These are phyloP conservation scores for Muscicapa adusta DNA, from an alignment of 2,113 vertebrate species.

Conservation along the genomic window DNA sequence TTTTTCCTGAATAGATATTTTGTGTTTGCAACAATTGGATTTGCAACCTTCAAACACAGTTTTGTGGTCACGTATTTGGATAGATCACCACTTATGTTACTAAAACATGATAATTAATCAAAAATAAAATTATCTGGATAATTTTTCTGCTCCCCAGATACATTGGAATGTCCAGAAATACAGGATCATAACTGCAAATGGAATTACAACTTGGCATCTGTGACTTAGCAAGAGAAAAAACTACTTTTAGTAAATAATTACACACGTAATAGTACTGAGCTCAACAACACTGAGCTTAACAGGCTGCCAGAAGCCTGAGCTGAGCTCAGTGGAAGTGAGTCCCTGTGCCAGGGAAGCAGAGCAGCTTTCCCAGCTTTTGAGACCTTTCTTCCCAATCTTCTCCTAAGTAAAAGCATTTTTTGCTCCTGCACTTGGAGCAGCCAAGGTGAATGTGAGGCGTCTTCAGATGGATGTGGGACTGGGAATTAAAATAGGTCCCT, in stretches of 20 bases:
- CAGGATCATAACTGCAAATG: not conserved
- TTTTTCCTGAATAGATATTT: not conserved
- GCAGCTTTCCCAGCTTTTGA: not conserved
- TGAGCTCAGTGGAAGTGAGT: not conserved
- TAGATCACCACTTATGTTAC: not conserved
- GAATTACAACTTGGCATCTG: not conserved
- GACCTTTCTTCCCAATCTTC: not conserved
- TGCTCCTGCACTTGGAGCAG: not conserved
- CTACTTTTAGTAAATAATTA: not conserved
- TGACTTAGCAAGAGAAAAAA: not conserved
- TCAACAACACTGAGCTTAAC: not conserved
- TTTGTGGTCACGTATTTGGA: not conserved
- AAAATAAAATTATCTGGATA: not conserved
- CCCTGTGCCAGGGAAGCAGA: constrained; percentile 24
- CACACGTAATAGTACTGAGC: not conserved
- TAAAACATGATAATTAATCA: not conserved
- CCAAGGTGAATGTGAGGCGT: not conserved
- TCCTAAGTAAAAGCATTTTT: not conserved
- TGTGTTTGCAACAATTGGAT: not conserved
- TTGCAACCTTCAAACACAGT: not conserved
- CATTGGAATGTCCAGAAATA: not conserved
- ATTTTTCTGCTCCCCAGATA: not conserved
- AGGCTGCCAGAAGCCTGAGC: constrained; percentile 9
- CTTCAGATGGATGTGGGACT: not conserved
- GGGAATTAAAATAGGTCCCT: not conserved